A percentile compares a stretch with the other conserved stretches of the same genome.
Evolutionary conservation across 1,140 invertebrate genomes (phyloP).

Genomic region (Cyrtorhinus lividipennis): DNA sequence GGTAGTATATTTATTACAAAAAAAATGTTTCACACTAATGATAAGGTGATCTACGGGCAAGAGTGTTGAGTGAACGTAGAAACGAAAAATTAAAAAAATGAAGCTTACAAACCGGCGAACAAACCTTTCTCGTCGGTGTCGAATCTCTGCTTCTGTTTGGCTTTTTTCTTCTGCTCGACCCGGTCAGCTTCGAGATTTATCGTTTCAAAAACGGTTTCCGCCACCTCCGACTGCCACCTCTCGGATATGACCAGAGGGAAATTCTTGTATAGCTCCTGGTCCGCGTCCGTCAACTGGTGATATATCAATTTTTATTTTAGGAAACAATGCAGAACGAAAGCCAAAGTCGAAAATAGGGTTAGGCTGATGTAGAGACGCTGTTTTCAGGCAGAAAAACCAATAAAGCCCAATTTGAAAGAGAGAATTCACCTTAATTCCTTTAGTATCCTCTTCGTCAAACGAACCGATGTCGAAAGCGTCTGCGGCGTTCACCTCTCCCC

Average conservation of each 20-base stretch:
- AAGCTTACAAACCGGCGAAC: conserved; percentile 3
- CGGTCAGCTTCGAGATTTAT: conserved; percentile 96
- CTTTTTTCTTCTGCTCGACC: conserved; percentile 81
- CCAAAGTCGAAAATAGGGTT: conserved; percentile 22
- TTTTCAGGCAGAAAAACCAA: too few species aligned
- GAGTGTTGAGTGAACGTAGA: too few species aligned
- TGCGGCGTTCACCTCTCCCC: conserved; percentile 98
- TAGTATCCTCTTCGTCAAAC: conserved; percentile 99
- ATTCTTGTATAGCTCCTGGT: conserved; percentile 97
- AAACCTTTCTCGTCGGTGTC: conserved; percentile 93
- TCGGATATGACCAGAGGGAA: conserved; percentile 97
- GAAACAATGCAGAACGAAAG: too few species aligned
- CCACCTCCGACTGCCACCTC: conserved; percentile 96
- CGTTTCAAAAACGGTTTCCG: conserved; percentile 98
- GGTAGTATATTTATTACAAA: too few species aligned
- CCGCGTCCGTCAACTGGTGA: conserved; percentile 71
- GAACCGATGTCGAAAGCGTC: conserved; percentile 99
- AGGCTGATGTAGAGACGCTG: too few species aligned
- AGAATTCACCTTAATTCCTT: conserved; percentile 89
- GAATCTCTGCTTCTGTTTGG: conserved; percentile 89
- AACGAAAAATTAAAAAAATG: conserved; percentile 10
- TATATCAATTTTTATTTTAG: neutral
- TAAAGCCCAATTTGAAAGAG: too few species aligned
- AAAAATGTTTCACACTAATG: too few species aligned
- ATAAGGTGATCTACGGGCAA: too few species aligned